Percentiles rank a stretch among this genome's conserved stretches.
These are phyloP conservation scores for Ophraella communa DNA, from an alignment of 2,888 invertebrate species.

Conservation along the genomic window DNA sequence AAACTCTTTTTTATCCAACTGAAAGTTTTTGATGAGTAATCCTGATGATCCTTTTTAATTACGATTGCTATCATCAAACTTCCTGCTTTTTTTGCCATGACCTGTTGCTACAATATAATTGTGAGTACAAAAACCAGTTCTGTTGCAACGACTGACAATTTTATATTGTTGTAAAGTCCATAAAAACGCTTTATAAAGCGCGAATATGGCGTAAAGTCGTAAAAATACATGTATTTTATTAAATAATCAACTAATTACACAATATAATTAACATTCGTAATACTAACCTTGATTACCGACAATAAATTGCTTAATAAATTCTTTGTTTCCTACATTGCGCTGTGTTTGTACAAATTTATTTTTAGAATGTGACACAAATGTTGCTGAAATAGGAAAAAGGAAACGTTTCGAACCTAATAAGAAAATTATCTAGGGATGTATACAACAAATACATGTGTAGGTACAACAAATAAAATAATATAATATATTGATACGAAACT, in stretches of 20 bases:
- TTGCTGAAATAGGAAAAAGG: slow-evolving; percentile 3
- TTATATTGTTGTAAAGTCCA: slow-evolving; percentile 10
- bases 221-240: slow-evolving; percentile 9
- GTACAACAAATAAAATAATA: not conserved
- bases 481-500: not conserved
- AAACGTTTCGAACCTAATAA: not conserved
- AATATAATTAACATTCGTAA: slow-evolving; percentile 13
- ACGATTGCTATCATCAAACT: not conserved
- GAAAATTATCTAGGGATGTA: not conserved
- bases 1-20: no score
- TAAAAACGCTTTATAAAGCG: slow-evolving; percentile 4
- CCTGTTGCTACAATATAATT: slow-evolving; percentile 4
- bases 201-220: slow-evolving; percentile 6
- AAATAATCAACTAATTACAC: slow-evolving; percentile 17
- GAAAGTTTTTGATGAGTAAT: no score
- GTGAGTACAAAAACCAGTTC: not conserved
- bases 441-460: no score
- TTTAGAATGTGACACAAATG: slow-evolving; percentile 12
- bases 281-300: not conserved
- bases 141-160: not conserved
- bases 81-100: slow-evolving; percentile 2
- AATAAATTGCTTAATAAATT: slow-evolving; percentile 15
- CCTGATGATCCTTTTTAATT: not conserved
- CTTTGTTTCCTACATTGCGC: slow-evolving; percentile 20
- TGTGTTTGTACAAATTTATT: slow-evolving; percentile 11